A percentile compares a stretch with the other conserved stretches of the same genome.
These are phyloP conservation scores for Heliconius melpomene DNA, from an alignment of 1,140 invertebrate genomes.

Conservation along the genomic window DNA sequence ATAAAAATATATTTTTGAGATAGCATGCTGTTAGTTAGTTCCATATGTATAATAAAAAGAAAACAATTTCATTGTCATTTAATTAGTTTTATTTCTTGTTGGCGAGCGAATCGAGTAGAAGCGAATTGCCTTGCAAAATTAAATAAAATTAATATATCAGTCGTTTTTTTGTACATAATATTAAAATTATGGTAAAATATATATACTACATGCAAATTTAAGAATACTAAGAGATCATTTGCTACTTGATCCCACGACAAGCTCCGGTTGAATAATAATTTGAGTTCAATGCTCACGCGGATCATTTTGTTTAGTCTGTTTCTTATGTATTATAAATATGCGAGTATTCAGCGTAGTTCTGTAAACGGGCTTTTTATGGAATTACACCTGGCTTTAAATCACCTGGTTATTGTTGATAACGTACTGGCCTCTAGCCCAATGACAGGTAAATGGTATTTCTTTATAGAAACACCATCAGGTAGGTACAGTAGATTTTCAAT, in stretches of 20 bases:
- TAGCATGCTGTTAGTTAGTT: too few relatives aligned
- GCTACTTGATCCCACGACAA: slow-evolving; percentile 59
- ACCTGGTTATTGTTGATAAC: slow-evolving; percentile 31
- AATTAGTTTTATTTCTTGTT: too few relatives aligned
- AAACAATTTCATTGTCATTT: too few relatives aligned
- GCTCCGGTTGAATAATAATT: slow-evolving; percentile 54
- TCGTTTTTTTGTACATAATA: background rate
- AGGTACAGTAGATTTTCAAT: too few relatives aligned
- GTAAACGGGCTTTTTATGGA: slow-evolving; percentile 33
- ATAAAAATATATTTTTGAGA: too few relatives aligned
- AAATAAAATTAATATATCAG: too few relatives aligned
- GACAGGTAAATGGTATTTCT: background rate
- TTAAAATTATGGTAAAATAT: background rate
- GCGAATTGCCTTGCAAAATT: too few relatives aligned
- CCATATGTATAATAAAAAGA: too few relatives aligned
- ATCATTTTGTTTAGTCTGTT: slow-evolving; percentile 43
- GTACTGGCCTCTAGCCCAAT: background rate
- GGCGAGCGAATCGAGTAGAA: too few relatives aligned
- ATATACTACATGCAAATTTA: background rate
- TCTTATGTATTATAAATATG: slow-evolving; percentile 41
- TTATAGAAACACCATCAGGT: background rate
- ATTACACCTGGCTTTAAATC: slow-evolving; percentile 35
- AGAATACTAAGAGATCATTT: slow-evolving; percentile 32
- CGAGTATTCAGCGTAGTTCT: slow-evolving; percentile 36
- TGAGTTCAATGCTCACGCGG: slow-evolving; percentile 46